Conservation (phyloP, 2,888 invertebrate genomes). For the Scotopteryx bipunctaria region DNA sequence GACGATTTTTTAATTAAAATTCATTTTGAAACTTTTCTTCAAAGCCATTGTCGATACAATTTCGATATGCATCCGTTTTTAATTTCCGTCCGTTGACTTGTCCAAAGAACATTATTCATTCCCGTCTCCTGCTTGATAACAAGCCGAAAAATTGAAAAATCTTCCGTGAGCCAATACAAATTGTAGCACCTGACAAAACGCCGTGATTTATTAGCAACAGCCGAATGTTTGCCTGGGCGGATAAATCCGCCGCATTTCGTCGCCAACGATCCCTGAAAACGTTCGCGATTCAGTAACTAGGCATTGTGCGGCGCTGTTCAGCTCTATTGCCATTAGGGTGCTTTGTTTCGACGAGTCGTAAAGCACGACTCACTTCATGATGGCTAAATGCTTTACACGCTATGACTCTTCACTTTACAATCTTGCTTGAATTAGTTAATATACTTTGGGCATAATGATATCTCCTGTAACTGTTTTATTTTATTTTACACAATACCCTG, state of each 20-base stretch:
- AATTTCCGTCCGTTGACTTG: constrained; percentile 24
- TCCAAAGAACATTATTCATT: constrained; percentile 30
- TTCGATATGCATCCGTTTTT: constrained; percentile 18
- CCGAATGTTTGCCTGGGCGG: constrained; percentile 49
- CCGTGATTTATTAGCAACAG: constrained; percentile 60
- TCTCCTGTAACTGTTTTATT: too few relatives aligned
- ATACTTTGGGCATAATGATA: too few relatives aligned
- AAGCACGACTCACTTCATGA: constrained; percentile 27
- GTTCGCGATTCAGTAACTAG: constrained; percentile 48
- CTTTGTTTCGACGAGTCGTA: constrained; percentile 45
- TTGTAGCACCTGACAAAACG: constrained; percentile 65
- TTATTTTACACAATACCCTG: too few relatives aligned
- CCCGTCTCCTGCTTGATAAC: constrained; percentile 23
- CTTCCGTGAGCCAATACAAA: constrained; percentile 54
- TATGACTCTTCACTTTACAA: not conserved
- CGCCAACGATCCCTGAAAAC: constrained; percentile 48
- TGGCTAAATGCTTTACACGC: constrained; percentile 19
- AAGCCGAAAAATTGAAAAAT: constrained; percentile 47
- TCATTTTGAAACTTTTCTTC: too few relatives aligned
- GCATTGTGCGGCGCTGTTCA: constrained; percentile 42
- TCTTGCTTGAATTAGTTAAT: not conserved
- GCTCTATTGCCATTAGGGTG: constrained; percentile 48
- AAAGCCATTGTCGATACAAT: constrained; percentile 5
- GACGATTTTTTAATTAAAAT: too few relatives aligned
- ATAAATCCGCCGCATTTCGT: constrained; percentile 55